Evolutionary conservation across 2,797 vertebrate species (phyloP), one percentile per base, ranked within the genome.

Genomic region (Peromyscus aztecus): DNA sequence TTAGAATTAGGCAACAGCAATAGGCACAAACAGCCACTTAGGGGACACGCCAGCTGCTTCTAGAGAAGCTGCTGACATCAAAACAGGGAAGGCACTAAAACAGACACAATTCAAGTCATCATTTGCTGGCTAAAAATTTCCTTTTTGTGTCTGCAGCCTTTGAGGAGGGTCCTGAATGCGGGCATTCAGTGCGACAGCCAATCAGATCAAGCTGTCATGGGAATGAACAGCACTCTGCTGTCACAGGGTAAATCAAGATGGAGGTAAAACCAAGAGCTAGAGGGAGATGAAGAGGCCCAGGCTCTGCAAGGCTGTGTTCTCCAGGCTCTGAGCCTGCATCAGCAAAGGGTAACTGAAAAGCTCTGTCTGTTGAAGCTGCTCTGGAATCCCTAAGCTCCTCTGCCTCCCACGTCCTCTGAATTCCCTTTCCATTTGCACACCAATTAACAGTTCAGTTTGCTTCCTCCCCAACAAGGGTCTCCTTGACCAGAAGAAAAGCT

Each of bases 1-100:
- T 97, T 93, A 94, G 97, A 97, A 96, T 97, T 92, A 97, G 92
- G 89, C 82, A 94, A 75, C 10, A 10, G 89, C 92, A 92, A 92
- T 80, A 61, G 90, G 65, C 78, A 89, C 78, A 95, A 96, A 97
- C 63, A 94, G 96, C 82, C 94, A 94, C 94, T 96, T 87, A 93
- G 82, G 93, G 94, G 92, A 92, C 85, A 85, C 13, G 89, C 90
- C 95, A 97, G 93, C 96, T 95, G 89, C 89, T 98, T 97, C 65
- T 82, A 95, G 85, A 0, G n/a, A 95, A 95, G 93, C 85, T 95
- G 94, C 96, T 95, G 89, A 96, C 81, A 91, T 92, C 87, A 90
- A 97, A 89, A 34, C 84, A 94, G 77, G 94, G 86, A 93, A 95
- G 67, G 91, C 87, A 90, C 75, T 77, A 80, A 93, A 97, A 63